Conservation (phyloP, 2,797 vertebrate species). For the Oreortyx pictus region DNA sequence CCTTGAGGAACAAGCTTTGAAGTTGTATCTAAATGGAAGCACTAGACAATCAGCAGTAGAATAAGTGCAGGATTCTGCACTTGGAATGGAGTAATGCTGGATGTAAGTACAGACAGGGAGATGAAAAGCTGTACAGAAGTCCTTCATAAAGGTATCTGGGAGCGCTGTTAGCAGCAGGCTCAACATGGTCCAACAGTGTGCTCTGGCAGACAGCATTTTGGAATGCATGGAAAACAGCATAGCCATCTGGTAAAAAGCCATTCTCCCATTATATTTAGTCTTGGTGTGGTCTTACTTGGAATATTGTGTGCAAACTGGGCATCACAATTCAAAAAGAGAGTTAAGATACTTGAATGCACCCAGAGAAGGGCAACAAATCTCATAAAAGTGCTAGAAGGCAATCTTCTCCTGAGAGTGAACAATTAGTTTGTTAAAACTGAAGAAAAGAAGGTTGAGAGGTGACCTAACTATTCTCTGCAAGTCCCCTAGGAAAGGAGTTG, state of each 20-base stretch:
- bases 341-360: background rate
- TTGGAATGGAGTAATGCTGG: background rate
- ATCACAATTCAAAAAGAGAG: background rate
- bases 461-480: background rate
- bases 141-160: background rate
- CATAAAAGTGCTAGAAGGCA: background rate
- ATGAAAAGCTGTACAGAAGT: background rate
- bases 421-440: background rate
- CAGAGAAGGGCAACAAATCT: background rate
- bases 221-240: background rate
- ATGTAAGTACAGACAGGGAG: background rate
- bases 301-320: background rate
- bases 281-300: background rate
- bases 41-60: background rate
- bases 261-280: background rate
- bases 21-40: background rate
- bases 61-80: background rate
- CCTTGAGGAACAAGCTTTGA: background rate
- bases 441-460: background rate
- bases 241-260: background rate
- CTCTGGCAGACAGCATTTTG: background rate
- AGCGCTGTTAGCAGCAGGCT: background rate
- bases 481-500: background rate
- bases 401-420: background rate
- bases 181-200: background rate